Evolutionary conservation across 1,140 invertebrate species (phyloP), one percentile per base, ranked within the genome.

Genomic region (Danaus plexippus): DNA sequence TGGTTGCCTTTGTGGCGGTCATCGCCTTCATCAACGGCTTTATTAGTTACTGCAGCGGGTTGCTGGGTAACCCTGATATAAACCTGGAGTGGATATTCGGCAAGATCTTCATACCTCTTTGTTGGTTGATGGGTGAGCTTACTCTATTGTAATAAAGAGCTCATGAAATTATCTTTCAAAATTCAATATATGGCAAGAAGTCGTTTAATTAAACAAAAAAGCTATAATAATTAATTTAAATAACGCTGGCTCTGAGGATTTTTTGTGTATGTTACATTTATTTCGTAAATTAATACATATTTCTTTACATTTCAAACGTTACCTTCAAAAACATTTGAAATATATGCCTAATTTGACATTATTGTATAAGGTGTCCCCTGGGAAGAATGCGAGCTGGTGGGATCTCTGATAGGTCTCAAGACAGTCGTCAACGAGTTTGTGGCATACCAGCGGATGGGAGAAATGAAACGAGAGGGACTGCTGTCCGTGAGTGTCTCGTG

Each of bases 371-470:
- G 96, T 2, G 93, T 97, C 0, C 91, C 92, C 0, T 92, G 91
- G 89, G 81, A 91, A 0, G 91, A 97, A 61, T 94, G 93, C 66
- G 91, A 95, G 70, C 83, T 89, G 1, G 94, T 98, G 0, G 96
- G 92, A 0, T 89, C 90, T 44, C 87, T 98, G 9, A 93, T 98
- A 50, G 96, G 96, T 1, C 80, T 97, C 1, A 98, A 98, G 88
- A 96, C 93, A 0, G 91, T 96, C 1, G 90, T 97, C 4, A 98
- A 98, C 74, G 97, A 98, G 81, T 98, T 98, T 77, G 92, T 97
- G 0, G 97, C 96, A 1, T 98, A 97, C 73, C 86, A 94, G 72
- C 85, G 91, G 56, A 83, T 97, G 61, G 92, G 93, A 2, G 85
- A 91, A 63, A 90, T 91, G 63, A 92, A 92, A 59, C 68, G 76